Conservation (phyloP, 2,113 vertebrate species). For the Leiothrix lutea region DNA sequence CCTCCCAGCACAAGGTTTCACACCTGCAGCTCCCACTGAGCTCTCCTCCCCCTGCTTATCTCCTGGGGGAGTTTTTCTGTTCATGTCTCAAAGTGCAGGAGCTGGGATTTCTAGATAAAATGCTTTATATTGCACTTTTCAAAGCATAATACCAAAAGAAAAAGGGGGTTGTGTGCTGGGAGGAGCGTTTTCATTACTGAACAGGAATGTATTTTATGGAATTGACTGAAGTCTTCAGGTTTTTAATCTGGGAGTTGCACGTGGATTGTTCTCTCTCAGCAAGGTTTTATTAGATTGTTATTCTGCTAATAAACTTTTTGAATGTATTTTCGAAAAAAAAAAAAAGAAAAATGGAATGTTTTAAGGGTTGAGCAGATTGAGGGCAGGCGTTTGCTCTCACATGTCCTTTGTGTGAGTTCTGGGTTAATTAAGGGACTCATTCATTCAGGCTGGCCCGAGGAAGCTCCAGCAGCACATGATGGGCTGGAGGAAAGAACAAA, state of each 20-base stretch:
- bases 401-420: not conserved
- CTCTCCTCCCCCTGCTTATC: not conserved
- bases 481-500: not conserved
- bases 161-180: fast-evolving
- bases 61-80: not conserved
- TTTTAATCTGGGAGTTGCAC: not conserved
- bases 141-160: not conserved
- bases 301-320: not conserved
- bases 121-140: fast-evolving
- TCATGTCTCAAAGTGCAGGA: not conserved
- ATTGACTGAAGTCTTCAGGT: fast-evolving
- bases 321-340: fast-evolving
- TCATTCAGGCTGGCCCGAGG: not conserved
- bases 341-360: fast-evolving
- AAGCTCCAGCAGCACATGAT: not conserved
- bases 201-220: not conserved
- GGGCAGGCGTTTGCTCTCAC: not conserved
- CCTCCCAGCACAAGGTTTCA: not conserved
- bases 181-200: not conserved
- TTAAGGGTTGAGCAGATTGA: not conserved
- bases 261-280: not conserved
- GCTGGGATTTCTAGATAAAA: not conserved
- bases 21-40: fast-evolving
- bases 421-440: not conserved
- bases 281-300: not conserved